These are phyloP conservation scores for Chaenogobius annularis DNA, from an alignment of 2,113 vertebrate species.

Conservation along the genomic window DNA sequence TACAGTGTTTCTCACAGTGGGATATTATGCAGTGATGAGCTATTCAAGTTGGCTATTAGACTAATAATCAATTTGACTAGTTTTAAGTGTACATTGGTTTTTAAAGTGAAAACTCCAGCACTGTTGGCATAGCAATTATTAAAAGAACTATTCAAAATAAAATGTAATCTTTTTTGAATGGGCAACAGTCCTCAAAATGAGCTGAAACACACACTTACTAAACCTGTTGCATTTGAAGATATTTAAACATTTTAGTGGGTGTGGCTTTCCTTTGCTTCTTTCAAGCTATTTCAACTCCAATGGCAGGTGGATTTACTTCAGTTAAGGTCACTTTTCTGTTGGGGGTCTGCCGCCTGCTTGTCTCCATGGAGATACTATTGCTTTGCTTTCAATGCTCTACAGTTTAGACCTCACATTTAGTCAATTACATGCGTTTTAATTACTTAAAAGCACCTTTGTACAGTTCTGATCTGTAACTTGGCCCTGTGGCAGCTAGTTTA, in stretches of 20 bases:
- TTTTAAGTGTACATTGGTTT: not conserved
- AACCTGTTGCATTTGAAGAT: not conserved
- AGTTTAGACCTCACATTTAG: too few relatives aligned
- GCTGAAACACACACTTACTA: not conserved
- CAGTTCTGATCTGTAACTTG: too few relatives aligned
- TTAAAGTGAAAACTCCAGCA: not conserved
- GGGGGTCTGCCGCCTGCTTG: not conserved
- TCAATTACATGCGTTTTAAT: too few relatives aligned
- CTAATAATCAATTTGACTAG: not conserved
- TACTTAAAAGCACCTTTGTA: too few relatives aligned
- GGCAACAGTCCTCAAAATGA: too few relatives aligned
- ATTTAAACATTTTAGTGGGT: not conserved
- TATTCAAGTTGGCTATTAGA: not conserved
- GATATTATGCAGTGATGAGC: slow-evolving; percentile 1
- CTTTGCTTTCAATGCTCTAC: too few relatives aligned
- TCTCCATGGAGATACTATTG: not conserved
- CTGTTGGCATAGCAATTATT: too few relatives aligned
- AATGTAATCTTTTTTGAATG: too few relatives aligned
- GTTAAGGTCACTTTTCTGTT: too few relatives aligned
- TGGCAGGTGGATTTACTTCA: not conserved
- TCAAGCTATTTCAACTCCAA: not conserved
- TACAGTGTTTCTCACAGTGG: not conserved
- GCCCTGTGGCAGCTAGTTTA: too few relatives aligned
- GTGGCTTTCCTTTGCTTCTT: not conserved
- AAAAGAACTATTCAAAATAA: too few relatives aligned